Conservation (phyloP, 2,797 vertebrate genomes). For the Cetoscarus ocellatus region DNA sequence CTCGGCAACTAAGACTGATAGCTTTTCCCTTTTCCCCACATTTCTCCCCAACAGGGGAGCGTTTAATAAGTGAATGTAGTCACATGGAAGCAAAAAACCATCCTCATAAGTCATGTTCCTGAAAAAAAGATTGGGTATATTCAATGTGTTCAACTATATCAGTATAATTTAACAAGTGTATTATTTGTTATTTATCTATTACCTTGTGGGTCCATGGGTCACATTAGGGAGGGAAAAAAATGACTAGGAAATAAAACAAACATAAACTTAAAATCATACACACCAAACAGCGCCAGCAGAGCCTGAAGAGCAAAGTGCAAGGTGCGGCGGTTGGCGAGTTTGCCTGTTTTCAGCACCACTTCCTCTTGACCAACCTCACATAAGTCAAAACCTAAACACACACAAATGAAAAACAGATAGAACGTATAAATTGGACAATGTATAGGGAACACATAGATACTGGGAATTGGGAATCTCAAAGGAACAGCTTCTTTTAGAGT, state of each 20-base stretch:
- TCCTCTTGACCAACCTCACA: constrained; percentile 99
- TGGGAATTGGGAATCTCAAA: background rate
- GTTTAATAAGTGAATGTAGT: too few species aligned
- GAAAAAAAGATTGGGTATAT: too few species aligned
- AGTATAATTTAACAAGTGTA: too few species aligned
- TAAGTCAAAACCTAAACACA: constrained; percentile 92
- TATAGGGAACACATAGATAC: background rate
- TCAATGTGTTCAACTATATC: too few species aligned
- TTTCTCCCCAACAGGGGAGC: too few species aligned
- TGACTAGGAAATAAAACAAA: background rate
- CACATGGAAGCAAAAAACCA: too few species aligned
- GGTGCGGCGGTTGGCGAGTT: constrained; percentile 94
- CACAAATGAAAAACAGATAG: constrained; percentile 15
- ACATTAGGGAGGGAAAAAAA: background rate
- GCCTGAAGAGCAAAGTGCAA: constrained; percentile 99
- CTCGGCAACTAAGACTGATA: too few species aligned
- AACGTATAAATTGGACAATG: background rate
- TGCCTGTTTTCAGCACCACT: constrained; percentile 97
- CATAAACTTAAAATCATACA: constrained; percentile 36
- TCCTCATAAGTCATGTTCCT: too few species aligned
- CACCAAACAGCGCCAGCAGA: constrained; percentile 96
- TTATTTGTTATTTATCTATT: too few species aligned
- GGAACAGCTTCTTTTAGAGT: background rate
- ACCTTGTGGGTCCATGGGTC: too few species aligned
- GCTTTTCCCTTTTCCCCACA: too few species aligned